Percentiles rank a stretch among this genome's conserved stretches.
These are phyloP conservation scores for Neoarius graeffei DNA, from an alignment of 2,113 vertebrate species.

Conservation along the genomic window DNA sequence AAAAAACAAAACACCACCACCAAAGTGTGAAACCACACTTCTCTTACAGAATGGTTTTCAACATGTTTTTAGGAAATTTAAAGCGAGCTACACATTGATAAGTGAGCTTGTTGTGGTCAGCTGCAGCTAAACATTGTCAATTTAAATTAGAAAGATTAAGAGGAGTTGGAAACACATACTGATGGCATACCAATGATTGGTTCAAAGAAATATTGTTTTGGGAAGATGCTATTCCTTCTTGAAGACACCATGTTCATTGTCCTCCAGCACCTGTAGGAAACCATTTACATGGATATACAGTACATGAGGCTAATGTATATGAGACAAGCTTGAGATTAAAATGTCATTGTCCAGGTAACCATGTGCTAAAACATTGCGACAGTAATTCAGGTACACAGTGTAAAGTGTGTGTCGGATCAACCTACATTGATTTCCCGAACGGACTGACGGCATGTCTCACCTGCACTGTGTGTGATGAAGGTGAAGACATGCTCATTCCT, in stretches of 20 bases:
- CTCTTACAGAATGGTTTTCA: neutral
- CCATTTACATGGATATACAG: neutral
- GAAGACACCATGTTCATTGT: neutral
- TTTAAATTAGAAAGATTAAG: neutral
- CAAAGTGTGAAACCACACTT: neutral
- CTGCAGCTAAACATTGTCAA: neutral
- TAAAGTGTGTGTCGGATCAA: neutral
- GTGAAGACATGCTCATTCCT: neutral
- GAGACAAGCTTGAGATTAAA: neutral
- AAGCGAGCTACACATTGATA: neutral
- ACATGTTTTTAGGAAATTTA: neutral
- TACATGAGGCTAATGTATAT: neutral
- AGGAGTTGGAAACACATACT: neutral
- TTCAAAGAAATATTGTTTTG: neutral
- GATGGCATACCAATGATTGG: neutral
- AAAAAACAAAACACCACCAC: too few species aligned
- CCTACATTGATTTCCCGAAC: constrained; percentile 10
- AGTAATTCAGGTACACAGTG: neutral
- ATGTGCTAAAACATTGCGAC: constrained; percentile 6
- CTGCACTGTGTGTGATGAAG: constrained; percentile 36
- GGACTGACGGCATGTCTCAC: constrained; percentile 3
- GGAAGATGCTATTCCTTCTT: neutral
- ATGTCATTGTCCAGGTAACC: constrained; percentile 18
- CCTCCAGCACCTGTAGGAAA: neutral
- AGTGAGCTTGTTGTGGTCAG: neutral